Conservation (phyloP, 2,113 vertebrate species). For the Oreotrochilus melanogaster region DNA sequence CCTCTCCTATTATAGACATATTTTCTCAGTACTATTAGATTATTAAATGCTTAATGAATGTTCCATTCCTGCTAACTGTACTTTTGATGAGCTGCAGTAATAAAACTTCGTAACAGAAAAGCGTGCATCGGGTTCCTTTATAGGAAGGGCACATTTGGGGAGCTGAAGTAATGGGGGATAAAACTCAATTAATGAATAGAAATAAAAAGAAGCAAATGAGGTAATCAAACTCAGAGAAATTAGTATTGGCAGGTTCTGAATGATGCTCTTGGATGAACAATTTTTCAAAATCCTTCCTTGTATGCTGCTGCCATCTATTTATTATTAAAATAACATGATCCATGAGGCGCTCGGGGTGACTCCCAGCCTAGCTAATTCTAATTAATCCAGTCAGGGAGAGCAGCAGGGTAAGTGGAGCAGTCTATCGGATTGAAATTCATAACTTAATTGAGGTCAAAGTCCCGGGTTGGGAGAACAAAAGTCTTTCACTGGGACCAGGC, state of each 20-base stretch:
- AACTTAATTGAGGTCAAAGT: constrained; percentile 99
- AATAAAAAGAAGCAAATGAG: constrained; percentile 83
- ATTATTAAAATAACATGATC: constrained; percentile 98
- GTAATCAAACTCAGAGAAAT: constrained; percentile 83
- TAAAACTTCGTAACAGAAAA: constrained; percentile 65
- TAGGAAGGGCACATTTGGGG: constrained; percentile 73
- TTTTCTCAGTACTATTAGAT: constrained; percentile 63
- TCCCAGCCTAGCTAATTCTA: constrained; percentile 94
- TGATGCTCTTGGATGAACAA: constrained; percentile 82
- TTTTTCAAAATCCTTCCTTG: constrained; percentile 85
- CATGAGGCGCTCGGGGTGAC: constrained; percentile 88
- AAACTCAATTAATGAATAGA: constrained; percentile 75
- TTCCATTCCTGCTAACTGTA: constrained; percentile 67
- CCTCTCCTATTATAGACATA: constrained; percentile 29
- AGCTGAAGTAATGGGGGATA: constrained; percentile 72
- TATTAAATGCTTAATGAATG: constrained; percentile 74
- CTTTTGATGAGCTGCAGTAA: constrained; percentile 66
- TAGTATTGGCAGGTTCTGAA: constrained; percentile 88
- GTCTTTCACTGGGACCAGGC: constrained; percentile 92
- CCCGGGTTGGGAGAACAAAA: constrained; percentile 94
- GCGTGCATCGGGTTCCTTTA: constrained; percentile 56
- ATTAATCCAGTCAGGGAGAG: constrained; percentile 95
- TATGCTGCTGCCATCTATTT: constrained; percentile 84
- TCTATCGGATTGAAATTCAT: constrained; percentile 99
- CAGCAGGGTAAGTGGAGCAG: constrained; percentile 92